Evolutionary conservation across 2,797 vertebrate species (phyloP).

Genomic region (Chelmon rostratus): DNA sequence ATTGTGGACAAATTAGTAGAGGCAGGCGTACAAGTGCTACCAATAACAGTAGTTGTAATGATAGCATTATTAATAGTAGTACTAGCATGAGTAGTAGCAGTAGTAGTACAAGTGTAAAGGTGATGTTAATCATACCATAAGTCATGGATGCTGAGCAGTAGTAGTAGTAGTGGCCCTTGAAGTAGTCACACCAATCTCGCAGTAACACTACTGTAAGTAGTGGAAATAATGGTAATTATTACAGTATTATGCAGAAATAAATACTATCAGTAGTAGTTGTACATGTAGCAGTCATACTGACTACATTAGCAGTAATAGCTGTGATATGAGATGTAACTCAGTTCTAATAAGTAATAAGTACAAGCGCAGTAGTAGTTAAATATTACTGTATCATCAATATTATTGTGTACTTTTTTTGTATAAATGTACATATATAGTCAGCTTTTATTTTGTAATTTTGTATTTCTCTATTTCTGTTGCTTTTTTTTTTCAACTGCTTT

Average conservation of each 20-base stretch:
- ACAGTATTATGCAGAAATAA: background rate
- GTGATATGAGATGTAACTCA: background rate
- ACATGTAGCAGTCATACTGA: background rate
- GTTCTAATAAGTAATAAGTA: background rate
- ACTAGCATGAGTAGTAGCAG: background rate
- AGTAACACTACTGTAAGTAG: background rate
- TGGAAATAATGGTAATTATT: background rate
- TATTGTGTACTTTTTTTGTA: background rate
- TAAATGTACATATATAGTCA: too few relatives aligned
- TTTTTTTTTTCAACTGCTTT: too few relatives aligned
- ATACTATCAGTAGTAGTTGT: background rate
- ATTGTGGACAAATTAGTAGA: too few relatives aligned
- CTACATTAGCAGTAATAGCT: background rate
- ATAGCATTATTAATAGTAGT: too few relatives aligned
- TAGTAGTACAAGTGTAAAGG: too few relatives aligned
- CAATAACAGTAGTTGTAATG: too few relatives aligned
- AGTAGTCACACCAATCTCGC: background rate
- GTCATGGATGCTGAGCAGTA: background rate
- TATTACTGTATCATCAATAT: background rate
- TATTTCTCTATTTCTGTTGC: too few relatives aligned
- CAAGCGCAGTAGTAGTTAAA: background rate
- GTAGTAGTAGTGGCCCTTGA: background rate
- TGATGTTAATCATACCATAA: background rate
- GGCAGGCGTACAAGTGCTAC: too few relatives aligned
- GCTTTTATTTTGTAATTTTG: too few relatives aligned